phyloP scores from a whole-genome alignment of 30 jellyfish, hydroid and myxozoan genomes.

The Chironex yamaguchii region DNA sequence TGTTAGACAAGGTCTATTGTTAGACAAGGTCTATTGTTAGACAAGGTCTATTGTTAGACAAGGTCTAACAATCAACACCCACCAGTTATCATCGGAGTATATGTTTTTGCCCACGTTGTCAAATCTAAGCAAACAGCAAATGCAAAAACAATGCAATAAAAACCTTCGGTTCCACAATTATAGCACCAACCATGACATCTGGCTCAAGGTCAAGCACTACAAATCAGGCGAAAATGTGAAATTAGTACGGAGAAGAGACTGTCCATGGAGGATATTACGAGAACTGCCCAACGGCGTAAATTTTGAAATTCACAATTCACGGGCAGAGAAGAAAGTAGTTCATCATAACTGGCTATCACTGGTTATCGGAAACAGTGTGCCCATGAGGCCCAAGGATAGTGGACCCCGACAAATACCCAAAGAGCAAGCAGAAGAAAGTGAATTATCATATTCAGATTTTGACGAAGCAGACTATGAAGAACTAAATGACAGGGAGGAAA shows the following conservation, averaged over 20 bases:
- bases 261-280: background rate
- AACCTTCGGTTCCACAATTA: background rate
- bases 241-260: background rate
- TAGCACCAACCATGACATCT: background rate
- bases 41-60: too few species aligned
- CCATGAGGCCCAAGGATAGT: background rate
- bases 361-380: background rate
- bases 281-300: background rate
- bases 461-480: background rate
- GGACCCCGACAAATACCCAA: background rate
- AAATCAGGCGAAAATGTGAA: background rate
- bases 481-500: background rate
- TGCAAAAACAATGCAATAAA: background rate
- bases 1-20: too few species aligned
- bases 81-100: too few species aligned
- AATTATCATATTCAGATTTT: background rate
- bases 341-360: background rate
- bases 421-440: background rate
- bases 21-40: too few species aligned
- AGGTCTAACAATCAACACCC: too few species aligned
- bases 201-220: background rate
- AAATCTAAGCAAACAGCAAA: too few species aligned
- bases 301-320: background rate
- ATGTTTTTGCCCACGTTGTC: too few species aligned
- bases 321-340: background rate